phyloP scores from a whole-genome alignment of 2,797 vertebrate genomes.

The Poliocrania exsul region DNA sequence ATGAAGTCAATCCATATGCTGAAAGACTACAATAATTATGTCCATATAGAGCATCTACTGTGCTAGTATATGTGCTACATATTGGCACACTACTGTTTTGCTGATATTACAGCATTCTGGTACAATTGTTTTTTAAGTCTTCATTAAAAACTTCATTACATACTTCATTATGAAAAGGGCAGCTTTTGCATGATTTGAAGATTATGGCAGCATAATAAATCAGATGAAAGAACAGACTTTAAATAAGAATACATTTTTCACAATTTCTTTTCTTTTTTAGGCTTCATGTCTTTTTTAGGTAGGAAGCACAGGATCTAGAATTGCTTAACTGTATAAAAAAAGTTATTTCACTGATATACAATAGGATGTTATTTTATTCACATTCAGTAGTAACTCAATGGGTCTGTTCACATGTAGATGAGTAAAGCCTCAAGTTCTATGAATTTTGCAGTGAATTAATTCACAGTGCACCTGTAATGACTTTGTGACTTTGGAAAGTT shows the following conservation, averaged over 20 bases:
- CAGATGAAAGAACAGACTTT: conserved; percentile 14
- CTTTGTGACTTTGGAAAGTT: not conserved
- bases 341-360: not conserved
- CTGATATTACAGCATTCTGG: not conserved
- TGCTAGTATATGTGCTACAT: not conserved
- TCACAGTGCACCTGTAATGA: not conserved
- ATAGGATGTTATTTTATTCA: not conserved
- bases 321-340: not conserved
- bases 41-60: not conserved
- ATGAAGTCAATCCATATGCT: not conserved
- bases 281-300: not conserved
- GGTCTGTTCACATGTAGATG: not conserved
- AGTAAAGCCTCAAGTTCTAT: not conserved
- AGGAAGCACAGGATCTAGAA: not conserved
- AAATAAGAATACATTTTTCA: not conserved
- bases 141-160: conserved; percentile 17
- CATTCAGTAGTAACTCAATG: not conserved
- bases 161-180: not conserved
- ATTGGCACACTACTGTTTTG: not conserved
- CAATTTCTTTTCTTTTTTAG: conserved; percentile 14
- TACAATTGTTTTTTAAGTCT: not conserved
- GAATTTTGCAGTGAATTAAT: not conserved
- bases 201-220: not conserved
- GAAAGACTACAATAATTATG: not conserved
- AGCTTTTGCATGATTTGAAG: conserved; percentile 6